Evolutionary conservation across 2,888 invertebrate species (phyloP), one percentile per base, ranked within the genome.

Genomic region (Galeruca laticollis): DNA sequence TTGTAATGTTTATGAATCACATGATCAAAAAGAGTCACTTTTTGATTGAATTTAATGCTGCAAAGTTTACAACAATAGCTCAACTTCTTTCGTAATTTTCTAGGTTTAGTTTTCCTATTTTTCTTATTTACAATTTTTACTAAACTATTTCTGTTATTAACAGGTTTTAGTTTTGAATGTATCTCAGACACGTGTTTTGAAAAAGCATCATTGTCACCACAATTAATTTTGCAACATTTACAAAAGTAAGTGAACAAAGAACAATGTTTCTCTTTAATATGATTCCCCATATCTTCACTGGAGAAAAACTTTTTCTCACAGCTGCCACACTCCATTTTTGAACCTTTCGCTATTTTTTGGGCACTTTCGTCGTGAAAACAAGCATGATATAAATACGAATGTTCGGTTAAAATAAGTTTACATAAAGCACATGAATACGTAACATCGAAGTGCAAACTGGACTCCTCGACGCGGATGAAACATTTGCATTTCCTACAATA

Each of bases 381-480:
- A 5, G 59, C 57, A 31, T 75, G 75, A 1, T 65, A 64, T 18
- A 69, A 56, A 66, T 68, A 40, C 43, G 31, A 1, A 11, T 66
- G 6, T 47, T 18, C 61, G 13, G 65, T 49, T n/a, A 75, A 57
- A 13, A 71, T 73, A 1, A 64, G 64, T 43, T 75, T 70, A 51
- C 75, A 75, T 13, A 71, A 20, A 8, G 61, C 57, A 61, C 75
- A 75, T 3, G 73, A 73, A 51, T 73, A 73, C 10, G 71, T 71
- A 15, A 71, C 68, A 18, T 72, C 67, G 5, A 68, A 64, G 47
- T 75, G 75, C 11, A 69, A 56, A n/a, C 21, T 51, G 2, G 66
- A 68, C 54, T 75, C 75, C n/a, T 73, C 75, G n/a, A 67, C 20
- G 13, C 71, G 60, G 33, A 72, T 57, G 26, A 75, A 70, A 15